These are phyloP conservation scores for Eupithecia insigniata DNA, from an alignment of 2,888 invertebrate species.

Conservation along the genomic window DNA sequence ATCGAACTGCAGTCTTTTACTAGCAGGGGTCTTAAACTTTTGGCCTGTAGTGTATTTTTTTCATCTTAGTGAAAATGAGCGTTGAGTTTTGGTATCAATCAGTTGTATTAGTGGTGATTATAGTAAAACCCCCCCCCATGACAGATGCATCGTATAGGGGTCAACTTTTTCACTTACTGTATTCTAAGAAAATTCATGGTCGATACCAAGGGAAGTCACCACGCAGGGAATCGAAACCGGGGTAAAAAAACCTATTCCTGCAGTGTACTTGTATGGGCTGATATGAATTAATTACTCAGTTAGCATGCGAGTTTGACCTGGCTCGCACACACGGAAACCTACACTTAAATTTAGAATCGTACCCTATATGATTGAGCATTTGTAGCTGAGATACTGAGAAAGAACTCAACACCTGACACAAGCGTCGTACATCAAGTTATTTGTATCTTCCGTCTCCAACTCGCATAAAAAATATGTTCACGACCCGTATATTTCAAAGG, in stretches of 20 bases:
- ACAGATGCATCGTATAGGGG: too few relatives aligned
- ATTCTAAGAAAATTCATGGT: too few relatives aligned
- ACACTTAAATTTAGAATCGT: background rate
- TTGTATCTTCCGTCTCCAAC: background rate
- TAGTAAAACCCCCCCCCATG: too few relatives aligned
- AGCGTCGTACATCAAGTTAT: background rate
- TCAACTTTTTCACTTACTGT: too few relatives aligned
- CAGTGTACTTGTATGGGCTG: too few relatives aligned
- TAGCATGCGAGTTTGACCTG: background rate
- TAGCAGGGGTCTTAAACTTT: background rate
- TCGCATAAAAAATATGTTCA: conserved; percentile 4
- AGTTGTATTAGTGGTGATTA: too few relatives aligned
- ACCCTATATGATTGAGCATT: background rate
- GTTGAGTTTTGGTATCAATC: background rate
- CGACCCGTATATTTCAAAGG: background rate
- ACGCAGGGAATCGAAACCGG: too few relatives aligned
- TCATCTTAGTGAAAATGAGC: background rate
- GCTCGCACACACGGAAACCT: background rate
- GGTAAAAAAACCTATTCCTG: too few relatives aligned
- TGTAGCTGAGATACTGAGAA: background rate
- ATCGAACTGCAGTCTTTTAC: background rate
- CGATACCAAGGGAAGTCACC: too few relatives aligned
- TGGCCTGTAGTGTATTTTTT: background rate
- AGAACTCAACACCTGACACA: background rate
- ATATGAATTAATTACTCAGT: too few relatives aligned